Base-by-base conservation (phyloP, 2,113 vertebrate genomes). In the Nesoenas mayeri region DNA sequence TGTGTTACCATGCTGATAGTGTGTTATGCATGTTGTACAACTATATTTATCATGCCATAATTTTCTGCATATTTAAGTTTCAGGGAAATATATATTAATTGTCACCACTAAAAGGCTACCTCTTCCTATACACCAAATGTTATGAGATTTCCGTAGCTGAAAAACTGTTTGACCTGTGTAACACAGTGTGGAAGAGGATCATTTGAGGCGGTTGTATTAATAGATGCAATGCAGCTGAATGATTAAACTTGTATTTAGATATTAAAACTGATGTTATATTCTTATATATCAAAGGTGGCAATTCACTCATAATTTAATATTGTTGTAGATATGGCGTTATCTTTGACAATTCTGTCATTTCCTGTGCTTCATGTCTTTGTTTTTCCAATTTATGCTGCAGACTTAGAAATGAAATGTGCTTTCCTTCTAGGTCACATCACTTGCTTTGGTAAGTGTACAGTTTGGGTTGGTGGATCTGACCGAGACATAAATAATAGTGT, bases 261-360 rank as follows among this genome's bases (percentile, higher is more conserved):
- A 56, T 62, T 80, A 87, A 74, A 74, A 12, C 5, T 58, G 44
- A 44, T 44, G 17, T 18, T 2, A 3, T 78, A 40, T 57, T 85
- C 21, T 50, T 62, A 16, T 44, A 12, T 34, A 53, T 21, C 50
- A 58, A 72, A 72, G 8, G 15, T 2, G 48, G 8, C 3, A 50
- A 48, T 74, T 78, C 22, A 34, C 5, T 84, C 32, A 13, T 34
- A 28, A 20, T 82, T 89, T 53, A 32, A 25, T 44, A 50, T 25
- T 58, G 38, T 5, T 75, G 34, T 61, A 65, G 24, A 32, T 72
- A 19, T 2, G 25, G 3, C 15, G 34, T 73, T 83, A 48, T 31
- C 29, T 93, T 85, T 89, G 24, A 61, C 26, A 87, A 73, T 22
- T 89, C 44, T 73, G 15, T 18, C 3, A 74, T 88, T 90, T 87